phyloP scores from a whole-genome alignment of 2,888 invertebrate species.

The Cheilosia pagana region DNA sequence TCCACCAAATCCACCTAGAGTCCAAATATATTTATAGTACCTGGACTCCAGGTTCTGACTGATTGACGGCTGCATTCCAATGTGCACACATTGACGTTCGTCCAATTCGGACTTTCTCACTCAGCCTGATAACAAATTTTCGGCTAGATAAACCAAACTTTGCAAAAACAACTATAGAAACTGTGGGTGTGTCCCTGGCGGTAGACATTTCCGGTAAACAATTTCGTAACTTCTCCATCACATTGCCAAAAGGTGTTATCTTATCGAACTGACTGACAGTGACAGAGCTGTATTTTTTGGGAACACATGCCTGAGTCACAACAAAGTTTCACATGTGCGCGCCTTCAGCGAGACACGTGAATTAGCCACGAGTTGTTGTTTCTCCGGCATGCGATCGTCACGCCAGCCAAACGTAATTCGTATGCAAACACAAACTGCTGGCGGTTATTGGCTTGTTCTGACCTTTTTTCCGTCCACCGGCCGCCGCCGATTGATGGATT shows the following conservation, averaged over 20 bases:
- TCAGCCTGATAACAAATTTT: background rate
- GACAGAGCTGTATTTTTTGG: conserved; percentile 21
- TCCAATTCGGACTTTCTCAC: conserved; percentile 22
- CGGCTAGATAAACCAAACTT: background rate
- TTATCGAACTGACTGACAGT: conserved; percentile 49
- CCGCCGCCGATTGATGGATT: conserved; percentile 37
- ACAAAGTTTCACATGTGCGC: conserved; percentile 43
- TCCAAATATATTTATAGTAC: conserved; percentile 10
- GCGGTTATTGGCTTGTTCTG: conserved; percentile 15
- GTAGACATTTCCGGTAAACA: background rate
- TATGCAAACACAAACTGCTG: conserved; percentile 27
- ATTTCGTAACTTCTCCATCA: conserved; percentile 40
- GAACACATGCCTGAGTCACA: background rate
- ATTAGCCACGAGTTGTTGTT: conserved; percentile 14
- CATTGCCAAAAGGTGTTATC: conserved; percentile 24
- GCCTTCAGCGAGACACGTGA: conserved; percentile 40
- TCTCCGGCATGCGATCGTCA: background rate
- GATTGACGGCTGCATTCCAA: background rate
- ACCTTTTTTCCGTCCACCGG: conserved; percentile 11
- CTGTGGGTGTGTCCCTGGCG: background rate
- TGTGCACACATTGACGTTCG: background rate
- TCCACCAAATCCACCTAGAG: background rate
- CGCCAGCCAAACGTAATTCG: conserved; percentile 34
- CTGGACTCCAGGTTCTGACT: background rate
- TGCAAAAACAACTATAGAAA: background rate